Evolutionary conservation across 2,797 vertebrate species (phyloP).

Genomic region (Hippocampus kuda): DNA sequence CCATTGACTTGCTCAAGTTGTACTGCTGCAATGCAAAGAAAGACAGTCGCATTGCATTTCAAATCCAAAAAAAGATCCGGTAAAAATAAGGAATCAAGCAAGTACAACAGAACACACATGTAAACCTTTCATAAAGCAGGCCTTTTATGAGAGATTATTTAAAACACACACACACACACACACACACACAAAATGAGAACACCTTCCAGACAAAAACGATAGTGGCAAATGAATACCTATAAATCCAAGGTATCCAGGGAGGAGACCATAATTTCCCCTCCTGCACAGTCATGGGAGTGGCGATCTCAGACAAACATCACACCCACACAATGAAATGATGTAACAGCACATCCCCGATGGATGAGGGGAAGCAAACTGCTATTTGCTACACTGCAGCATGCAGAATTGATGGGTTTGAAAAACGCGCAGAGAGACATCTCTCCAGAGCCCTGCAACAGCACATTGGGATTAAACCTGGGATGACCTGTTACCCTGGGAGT

Average conservation of each 20-base stretch:
- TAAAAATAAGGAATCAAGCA: background rate
- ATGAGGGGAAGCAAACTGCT: slow-evolving; percentile 11
- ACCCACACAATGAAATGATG: slow-evolving; percentile 4
- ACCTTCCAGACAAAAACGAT: background rate
- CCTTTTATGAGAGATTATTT: background rate
- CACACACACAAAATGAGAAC: background rate
- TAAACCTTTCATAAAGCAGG: no score
- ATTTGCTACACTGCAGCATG: slow-evolving; percentile 15
- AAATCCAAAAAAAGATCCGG: background rate
- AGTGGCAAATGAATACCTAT: background rate
- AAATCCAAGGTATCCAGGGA: background rate
- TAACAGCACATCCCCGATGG: slow-evolving; percentile 18
- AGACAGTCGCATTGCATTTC: background rate
- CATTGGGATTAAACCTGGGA: slow-evolving; percentile 39
- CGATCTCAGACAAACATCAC: slow-evolving; percentile 1
- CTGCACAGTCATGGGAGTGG: slow-evolving; percentile 1
- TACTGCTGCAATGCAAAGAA: background rate
- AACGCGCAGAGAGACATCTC: background rate
- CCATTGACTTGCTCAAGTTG: background rate
- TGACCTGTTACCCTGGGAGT: slow-evolving; percentile 43
- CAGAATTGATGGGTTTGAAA: slow-evolving; percentile 20
- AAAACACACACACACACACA: background rate
- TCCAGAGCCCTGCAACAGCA: slow-evolving; percentile 11
- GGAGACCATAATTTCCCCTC: background rate
- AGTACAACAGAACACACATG: background rate